phyloP scores from a whole-genome alignment of 2,888 invertebrate genomes.

The Ptychoptera albimana region DNA sequence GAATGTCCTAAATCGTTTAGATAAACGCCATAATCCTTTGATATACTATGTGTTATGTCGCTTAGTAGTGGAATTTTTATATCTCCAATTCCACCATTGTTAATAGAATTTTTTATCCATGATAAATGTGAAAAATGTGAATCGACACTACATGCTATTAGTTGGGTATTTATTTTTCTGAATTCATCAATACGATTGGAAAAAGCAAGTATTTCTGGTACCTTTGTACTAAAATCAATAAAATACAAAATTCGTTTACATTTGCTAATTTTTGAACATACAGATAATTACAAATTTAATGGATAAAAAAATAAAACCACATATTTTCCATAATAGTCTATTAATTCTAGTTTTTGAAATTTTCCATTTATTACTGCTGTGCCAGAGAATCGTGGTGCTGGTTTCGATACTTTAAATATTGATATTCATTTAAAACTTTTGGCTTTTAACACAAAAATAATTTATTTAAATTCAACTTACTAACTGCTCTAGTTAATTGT shows the following conservation, averaged over 20 bases:
- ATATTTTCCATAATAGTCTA: conserved; percentile 68
- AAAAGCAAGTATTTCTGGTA: conserved; percentile 83
- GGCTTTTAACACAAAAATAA: not conserved
- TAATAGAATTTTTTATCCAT: conserved; percentile 84
- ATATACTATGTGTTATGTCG: conserved; percentile 78
- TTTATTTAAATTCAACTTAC: conserved; percentile 40
- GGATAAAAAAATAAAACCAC: conserved; percentile 81
- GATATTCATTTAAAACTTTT: not conserved
- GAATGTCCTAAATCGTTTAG: conserved; percentile 83
- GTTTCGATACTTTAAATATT: conserved; percentile 30
- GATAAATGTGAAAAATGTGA: conserved; percentile 84
- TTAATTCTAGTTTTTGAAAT: conserved; percentile 51
- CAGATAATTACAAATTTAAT: conserved; percentile 54
- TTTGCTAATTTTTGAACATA: not conserved
- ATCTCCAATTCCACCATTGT: conserved; percentile 79
- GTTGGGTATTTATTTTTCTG: conserved; percentile 61
- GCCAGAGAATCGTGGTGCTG: conserved; percentile 65
- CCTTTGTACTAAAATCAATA: conserved; percentile 53
- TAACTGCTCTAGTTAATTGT: conserved; percentile 86
- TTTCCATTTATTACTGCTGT: conserved; percentile 65
- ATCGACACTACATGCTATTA: conserved; percentile 79
- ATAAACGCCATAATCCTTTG: conserved; percentile 88
- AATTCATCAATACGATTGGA: conserved; percentile 76
- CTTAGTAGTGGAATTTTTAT: conserved; percentile 83
- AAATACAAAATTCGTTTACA: not conserved